phyloP scores from a whole-genome alignment of 2,113 vertebrate species.

The Spilogale gracilis region DNA sequence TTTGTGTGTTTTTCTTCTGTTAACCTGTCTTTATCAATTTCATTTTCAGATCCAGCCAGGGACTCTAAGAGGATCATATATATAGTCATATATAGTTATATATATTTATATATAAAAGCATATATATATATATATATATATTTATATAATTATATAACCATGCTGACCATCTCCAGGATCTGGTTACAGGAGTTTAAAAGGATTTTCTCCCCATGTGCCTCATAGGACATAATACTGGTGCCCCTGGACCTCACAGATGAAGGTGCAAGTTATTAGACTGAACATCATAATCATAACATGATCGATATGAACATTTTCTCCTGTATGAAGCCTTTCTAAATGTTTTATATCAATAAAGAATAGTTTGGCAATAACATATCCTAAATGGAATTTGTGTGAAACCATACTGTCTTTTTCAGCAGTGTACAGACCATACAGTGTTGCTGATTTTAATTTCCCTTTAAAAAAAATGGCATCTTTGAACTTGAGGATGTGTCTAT shows the following conservation, averaged over 20 bases:
- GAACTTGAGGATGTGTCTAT: constrained; percentile 75
- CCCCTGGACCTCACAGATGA: background rate
- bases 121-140: too few relatives aligned
- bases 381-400: constrained; percentile 8
- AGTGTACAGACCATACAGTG: background rate
- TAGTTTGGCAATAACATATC: background rate
- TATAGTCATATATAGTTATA: too few relatives aligned
- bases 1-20: background rate
- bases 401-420: background rate
- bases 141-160: background rate
- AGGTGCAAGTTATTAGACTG: background rate
- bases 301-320: background rate
- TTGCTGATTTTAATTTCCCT: constrained; percentile 15
- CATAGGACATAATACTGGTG: background rate
- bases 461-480: constrained; percentile 69
- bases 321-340: background rate
- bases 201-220: background rate
- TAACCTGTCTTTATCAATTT: background rate
- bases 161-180: background rate
- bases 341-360: background rate
- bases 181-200: background rate
- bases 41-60: background rate
- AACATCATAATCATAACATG: background rate
- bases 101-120: too few relatives aligned
- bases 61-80: background rate